A percentile compares a stretch with the other conserved stretches of the same genome.
Evolutionary conservation across 2,797 vertebrate species (phyloP).

Genomic region (Pipistrellus nathusii): DNA sequence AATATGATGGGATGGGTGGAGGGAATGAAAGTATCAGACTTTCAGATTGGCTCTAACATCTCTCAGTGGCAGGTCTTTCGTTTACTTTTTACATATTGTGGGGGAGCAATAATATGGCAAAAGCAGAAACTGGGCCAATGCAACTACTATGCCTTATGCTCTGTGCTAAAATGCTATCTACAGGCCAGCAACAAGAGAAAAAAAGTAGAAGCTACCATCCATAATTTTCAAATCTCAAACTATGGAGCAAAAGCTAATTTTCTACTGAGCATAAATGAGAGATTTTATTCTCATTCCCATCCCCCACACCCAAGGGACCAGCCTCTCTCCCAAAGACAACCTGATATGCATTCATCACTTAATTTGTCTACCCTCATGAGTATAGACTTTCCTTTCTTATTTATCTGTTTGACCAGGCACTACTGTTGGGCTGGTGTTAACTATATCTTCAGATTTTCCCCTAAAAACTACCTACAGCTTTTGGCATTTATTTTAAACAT

Average conservation of each 20-base stretch:
- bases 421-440: neutral
- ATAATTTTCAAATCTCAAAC: neutral
- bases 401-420: neutral
- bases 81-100: neutral
- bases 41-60: neutral
- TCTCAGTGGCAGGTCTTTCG: neutral
- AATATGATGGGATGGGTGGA: neutral
- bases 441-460: neutral
- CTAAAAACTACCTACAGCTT: neutral
- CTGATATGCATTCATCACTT: neutral
- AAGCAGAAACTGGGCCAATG: neutral
- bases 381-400: neutral
- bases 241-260: neutral
- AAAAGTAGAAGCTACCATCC: neutral
- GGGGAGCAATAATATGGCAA: neutral
- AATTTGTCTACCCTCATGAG: neutral
- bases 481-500: slow-evolving; percentile 12
- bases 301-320: neutral
- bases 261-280: neutral
- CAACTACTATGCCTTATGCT: neutral
- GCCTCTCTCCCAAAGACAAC: neutral
- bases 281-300: neutral
- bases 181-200: neutral
- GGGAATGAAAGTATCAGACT: neutral
- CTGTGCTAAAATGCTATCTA: neutral